Evolutionary conservation across 1,140 invertebrate species (phyloP), one percentile per base, ranked within the genome.

Genomic region (Camponotus floridanus): DNA sequence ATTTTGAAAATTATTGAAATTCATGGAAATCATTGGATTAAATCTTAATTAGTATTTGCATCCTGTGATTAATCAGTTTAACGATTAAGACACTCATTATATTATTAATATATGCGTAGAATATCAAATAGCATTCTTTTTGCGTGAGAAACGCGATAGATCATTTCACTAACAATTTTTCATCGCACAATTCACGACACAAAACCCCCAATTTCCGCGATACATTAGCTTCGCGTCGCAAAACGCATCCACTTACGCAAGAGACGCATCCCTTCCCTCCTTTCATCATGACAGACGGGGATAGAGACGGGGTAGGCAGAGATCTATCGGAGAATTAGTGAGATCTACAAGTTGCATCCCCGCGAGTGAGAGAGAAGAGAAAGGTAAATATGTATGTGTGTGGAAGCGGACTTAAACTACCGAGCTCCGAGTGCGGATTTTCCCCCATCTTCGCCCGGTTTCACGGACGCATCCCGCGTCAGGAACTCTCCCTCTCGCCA

Each of bases 271-370:
- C 81, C 81, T 39, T 78, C 51, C 48, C 36, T n/a, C 59, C 33
- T 6, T 62, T 55, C 61, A 21, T 76, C 71, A 59, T 78, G 74
- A 85, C 71, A 85, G 81, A 68, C 71, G 74, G 83, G 73, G 57
- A 79, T 87, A 31, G 84, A 87, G 76, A 73, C 51, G 45, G 55
- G 13, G 65, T 70, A 65, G 67, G 76, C 74, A 86, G 76, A 86
- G 84, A 86, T 85, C 84, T 88, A 88, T 88, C 87, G 84, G 84
- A 86, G 55, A 88, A 88, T 86, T 78, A 86, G 84, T 88, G 87
- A 83, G 68, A 83, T 83, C 79, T 83, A 83, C 79, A 83, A 83
- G 79, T 83, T 83, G 83, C 83, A 68, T 45, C 74, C 73, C 31
- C 70, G 81, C 15, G 42, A 64, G 86, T 31, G 64, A 73, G 70